Evolutionary conservation across 92 coral and sea anemone species (phyloP).

Genomic region (Parazoanthus darwini): DNA sequence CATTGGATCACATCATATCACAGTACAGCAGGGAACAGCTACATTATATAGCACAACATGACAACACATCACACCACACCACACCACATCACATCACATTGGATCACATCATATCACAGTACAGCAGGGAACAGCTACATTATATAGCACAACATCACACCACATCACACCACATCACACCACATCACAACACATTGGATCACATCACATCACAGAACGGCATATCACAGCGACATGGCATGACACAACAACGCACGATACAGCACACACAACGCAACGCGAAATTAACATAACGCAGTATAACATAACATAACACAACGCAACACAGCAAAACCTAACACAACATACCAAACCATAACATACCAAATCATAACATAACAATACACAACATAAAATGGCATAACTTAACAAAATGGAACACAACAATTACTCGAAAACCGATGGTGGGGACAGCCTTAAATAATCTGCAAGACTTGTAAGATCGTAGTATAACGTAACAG

Average conservation of each 20-base stretch:
- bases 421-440: no score
- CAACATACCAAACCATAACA: neutral
- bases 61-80: neutral
- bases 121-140: neutral
- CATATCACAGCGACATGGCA: no score
- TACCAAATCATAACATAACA: neutral
- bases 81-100: neutral
- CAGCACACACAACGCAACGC: neutral
- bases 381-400: neutral
- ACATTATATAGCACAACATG: neutral
- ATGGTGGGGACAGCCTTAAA: no score
- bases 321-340: neutral
- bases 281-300: neutral
- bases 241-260: neutral
- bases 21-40: neutral
- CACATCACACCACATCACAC: no score
- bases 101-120: neutral
- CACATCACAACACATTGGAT: no score
- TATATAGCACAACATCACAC: no score
- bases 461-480: no score
- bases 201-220: no score
- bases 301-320: neutral
- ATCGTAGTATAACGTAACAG: no score
- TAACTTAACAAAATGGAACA: neutral
- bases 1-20: neutral